Base-by-base conservation (phyloP, 1,140 invertebrate genomes). In the Bombus cullumanus region DNA sequence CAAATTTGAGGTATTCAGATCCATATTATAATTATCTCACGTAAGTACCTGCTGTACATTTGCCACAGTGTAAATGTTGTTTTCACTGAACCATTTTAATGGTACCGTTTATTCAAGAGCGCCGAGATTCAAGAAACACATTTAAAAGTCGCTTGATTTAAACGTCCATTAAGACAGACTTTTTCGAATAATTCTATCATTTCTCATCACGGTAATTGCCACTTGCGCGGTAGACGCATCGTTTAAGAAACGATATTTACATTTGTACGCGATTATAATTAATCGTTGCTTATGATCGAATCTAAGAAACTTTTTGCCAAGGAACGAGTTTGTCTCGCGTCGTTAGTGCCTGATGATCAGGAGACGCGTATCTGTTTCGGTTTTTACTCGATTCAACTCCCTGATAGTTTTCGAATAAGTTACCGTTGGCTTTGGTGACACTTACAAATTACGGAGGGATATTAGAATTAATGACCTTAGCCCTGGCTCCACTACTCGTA, bases 391-490 rank as follows among this genome's bases (percentile, higher is more conserved):
- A 81, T 74, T 66, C 69, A 25, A 66, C 22, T 10, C 37, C 9
- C 15, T 22, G 43, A 39, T 28, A 28, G n/a, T 68, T 85, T 81
- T 10, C 25, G 39, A 66, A 87, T 81, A 85, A 85, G 43, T 85
- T 87, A 85, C 77, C 83, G 86, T 85, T 79, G 25, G 47, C 64
- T 64, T 34, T 41, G 72, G 34, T 39, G 86, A 87, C 86, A 68
- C 53, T 87, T 85, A 81, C 83, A 87, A 87, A 87, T 87, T 85
- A 64, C 71, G 12, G 0, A 25, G n/a, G n/a, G 66, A 62, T 31
- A 62, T 62, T 53, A 81, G 81, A 77, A 86, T 86, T 86, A 77
- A 86, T 57, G 80, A 72, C 47, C 18, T 12, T 22, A 41, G 22
- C 13, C 18, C 59, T n/a, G 22, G 57, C 31, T 28, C 53, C 28